Percentiles rank a stretch among this genome's conserved stretches.
Evolutionary conservation across 2,113 vertebrate species (phyloP).

Genomic region (Zosterops pallidus): DNA sequence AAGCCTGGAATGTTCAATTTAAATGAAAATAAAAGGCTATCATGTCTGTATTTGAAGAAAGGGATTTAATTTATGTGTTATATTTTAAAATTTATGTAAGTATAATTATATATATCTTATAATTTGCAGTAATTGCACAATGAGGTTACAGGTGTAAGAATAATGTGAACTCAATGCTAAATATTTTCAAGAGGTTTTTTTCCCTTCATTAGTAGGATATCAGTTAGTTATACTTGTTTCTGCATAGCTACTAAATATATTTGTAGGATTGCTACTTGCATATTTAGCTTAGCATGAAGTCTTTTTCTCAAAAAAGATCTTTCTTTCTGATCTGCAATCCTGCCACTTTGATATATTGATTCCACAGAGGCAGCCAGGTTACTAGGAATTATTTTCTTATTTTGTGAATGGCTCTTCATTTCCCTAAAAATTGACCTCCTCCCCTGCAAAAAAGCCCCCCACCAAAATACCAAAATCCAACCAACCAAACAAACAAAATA

Average conservation of each 20-base stretch:
- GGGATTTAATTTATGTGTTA: not conserved
- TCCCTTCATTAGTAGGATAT: not conserved
- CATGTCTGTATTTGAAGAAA: not conserved
- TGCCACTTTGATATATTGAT: not conserved
- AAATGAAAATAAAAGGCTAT: not conserved
- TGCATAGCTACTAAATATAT: not conserved
- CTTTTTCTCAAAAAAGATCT: not conserved
- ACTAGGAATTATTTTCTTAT: not conserved
- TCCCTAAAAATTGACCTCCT: not conserved
- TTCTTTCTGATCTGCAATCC: not conserved
- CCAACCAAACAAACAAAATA: not conserved
- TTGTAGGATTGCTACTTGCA: not conserved
- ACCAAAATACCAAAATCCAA: not conserved
- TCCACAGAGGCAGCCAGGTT: not conserved
- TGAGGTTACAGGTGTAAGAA: not conserved
- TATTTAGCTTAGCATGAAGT: not conserved
- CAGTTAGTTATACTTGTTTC: not conserved
- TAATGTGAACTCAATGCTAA: not conserved
- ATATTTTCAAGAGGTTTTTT: not conserved
- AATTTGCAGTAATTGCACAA: not conserved
- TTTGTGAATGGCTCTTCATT: not conserved
- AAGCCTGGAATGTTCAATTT: not conserved
- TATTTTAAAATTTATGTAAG: not conserved
- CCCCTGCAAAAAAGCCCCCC: rapidly evolving
- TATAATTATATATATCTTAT: not conserved